Base-by-base conservation (phyloP, 2,797 vertebrate species). In the Brotogeris chrysoptera region DNA sequence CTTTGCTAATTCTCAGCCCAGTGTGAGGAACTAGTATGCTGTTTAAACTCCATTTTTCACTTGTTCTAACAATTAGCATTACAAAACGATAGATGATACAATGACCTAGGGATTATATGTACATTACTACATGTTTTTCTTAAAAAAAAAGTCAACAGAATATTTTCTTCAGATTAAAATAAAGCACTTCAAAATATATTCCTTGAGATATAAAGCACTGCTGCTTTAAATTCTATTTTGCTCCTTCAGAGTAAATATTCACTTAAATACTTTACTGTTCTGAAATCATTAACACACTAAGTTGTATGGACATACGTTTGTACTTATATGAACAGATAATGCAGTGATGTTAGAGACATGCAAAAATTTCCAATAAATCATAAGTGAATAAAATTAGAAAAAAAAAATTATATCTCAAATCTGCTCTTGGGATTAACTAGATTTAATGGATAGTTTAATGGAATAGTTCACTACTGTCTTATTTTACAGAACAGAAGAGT, bases 1-100 rank as follows among this genome's bases (percentile, higher is more conserved):
- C 65, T 96, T 90, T 81, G 52, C 38, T 96, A 92, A 96, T 94
- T 94, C 43, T 91, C 76, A 57, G 28, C 74, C 59, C 57, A 86
- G 61, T 1, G 2, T 71, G 68, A 94, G 43, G 70, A 95, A 96
- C 66, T 50, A 65, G 19, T 17, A 24, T 38, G 57, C 47, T 65
- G 43, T 72, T 44, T 90, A 86, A 43, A 79, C 34, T 39, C 44
- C 52, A 47, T 68, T 87, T 92, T 86, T 92, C 50, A 66, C 38
- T 94, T 73, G 36, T 47, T 89, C n/a, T 66, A 90, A 81, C 6
- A 36, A 43, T 61, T 76, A 90, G 39, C 64, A 59, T 85, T 93
- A 71, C 61, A 71, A 68, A 89, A 34, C 65, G 90, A 71, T 8
- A 86, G 44, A 61, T 47, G 21, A 87, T 27, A 78, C 13, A 68